phyloP scores from a whole-genome alignment of 1,140 invertebrate genomes.

The Drosophila oshimai region DNA sequence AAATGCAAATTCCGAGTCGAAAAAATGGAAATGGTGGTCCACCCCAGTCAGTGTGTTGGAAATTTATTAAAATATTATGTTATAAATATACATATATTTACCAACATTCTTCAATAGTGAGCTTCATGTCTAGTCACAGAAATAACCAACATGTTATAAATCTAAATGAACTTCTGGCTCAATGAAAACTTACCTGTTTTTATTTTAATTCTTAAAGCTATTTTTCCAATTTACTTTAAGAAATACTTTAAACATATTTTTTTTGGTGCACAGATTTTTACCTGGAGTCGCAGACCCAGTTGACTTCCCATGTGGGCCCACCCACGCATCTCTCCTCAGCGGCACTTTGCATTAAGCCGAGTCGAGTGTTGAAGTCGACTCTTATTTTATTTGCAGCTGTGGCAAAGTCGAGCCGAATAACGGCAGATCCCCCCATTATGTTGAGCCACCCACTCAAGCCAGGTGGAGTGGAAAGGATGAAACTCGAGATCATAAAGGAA shows the following conservation, averaged over 20 bases:
- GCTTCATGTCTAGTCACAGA: too few species aligned
- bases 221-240: neutral
- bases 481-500: conserved; percentile 16
- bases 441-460: conserved; percentile 29
- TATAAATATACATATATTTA: too few species aligned
- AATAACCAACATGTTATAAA: too few species aligned
- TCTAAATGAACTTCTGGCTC: too few species aligned
- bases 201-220: too few species aligned
- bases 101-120: too few species aligned
- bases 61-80: too few species aligned
- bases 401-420: conserved; percentile 3
- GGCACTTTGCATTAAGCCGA: conserved; percentile 34
- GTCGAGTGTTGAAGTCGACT: conserved; percentile 35
- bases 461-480: conserved; percentile 33
- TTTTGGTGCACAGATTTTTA: neutral
- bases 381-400: conserved; percentile 28
- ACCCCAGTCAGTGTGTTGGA: too few species aligned
- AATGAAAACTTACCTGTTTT: too few species aligned
- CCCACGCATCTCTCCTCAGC: conserved; percentile 29
- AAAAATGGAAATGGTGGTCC: too few species aligned
- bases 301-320: conserved; percentile 28
- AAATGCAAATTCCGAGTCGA: too few species aligned
- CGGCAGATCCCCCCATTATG: conserved; percentile 33
- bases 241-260: neutral
- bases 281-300: conserved; percentile 3